Conservation (phyloP, 30 jellyfish, hydroid and myxozoan genomes). For the Sanderia malayensis region DNA sequence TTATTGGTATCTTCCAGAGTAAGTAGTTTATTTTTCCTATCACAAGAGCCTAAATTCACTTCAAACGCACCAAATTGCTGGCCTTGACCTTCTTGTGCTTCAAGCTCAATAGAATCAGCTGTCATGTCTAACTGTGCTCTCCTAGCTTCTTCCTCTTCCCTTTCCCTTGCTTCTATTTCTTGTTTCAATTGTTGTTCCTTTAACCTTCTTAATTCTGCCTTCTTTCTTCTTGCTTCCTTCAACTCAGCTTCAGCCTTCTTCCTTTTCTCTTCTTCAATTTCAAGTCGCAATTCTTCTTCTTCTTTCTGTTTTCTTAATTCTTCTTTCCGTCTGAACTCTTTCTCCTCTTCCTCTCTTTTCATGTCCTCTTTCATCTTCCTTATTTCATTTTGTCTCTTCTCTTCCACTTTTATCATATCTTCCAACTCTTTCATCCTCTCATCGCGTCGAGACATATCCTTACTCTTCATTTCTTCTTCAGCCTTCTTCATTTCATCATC, state of each 20-base stretch:
- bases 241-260: slow-evolving; percentile 63
- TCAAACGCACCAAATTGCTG: slow-evolving; percentile 42
- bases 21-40: slow-evolving; percentile 1
- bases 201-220: slow-evolving; percentile 54
- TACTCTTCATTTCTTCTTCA: slow-evolving; percentile 39
- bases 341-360: slow-evolving; percentile 30
- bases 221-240: slow-evolving; percentile 49
- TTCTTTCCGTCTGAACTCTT: slow-evolving; percentile 35
- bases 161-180: slow-evolving; percentile 38
- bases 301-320: slow-evolving; percentile 21
- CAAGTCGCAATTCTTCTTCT: slow-evolving; percentile 38
- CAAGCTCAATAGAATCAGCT: slow-evolving; percentile 18
- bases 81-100: not conserved
- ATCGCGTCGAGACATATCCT: slow-evolving; percentile 41
- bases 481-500: slow-evolving; percentile 54
- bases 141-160: slow-evolving; percentile 50
- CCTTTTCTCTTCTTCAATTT: slow-evolving; percentile 41
- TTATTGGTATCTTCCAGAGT: slow-evolving; percentile 42
- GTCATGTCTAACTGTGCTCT: slow-evolving; percentile 16
- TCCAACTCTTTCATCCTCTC: slow-evolving; percentile 65
- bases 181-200: slow-evolving; percentile 54
- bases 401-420: slow-evolving; percentile 30
- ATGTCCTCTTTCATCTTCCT: slow-evolving; percentile 36
- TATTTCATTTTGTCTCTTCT: slow-evolving; percentile 31
- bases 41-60: slow-evolving; percentile 58